phyloP scores from a whole-genome alignment of 2,888 invertebrate genomes.

The Hemithea aestivaria region DNA sequence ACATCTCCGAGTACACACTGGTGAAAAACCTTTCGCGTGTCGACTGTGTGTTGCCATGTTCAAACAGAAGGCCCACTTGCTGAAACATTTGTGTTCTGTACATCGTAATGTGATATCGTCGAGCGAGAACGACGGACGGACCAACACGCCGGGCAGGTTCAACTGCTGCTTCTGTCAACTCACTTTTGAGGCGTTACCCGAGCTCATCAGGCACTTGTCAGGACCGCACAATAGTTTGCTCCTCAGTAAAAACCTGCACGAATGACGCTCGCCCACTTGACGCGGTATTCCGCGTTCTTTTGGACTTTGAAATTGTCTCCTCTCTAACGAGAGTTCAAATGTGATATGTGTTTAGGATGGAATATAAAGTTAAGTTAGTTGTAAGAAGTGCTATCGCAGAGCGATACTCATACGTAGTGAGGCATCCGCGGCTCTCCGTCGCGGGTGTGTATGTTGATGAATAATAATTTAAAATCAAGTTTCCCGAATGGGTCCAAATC shows the following conservation, averaged over 20 bases:
- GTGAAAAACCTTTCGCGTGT: conserved; percentile 94
- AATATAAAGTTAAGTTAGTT: conserved; percentile 63
- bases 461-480: conserved; percentile 60
- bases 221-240: conserved; percentile 93
- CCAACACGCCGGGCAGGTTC: conserved; percentile 82
- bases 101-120: conserved; percentile 93
- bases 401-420: conserved; percentile 69
- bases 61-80: conserved; percentile 92
- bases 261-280: conserved; percentile 74
- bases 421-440: conserved; percentile 55
- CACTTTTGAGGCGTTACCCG: conserved; percentile 91
- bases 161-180: conserved; percentile 94
- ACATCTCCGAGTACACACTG: conserved; percentile 91
- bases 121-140: conserved; percentile 84
- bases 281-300: conserved; percentile 54
- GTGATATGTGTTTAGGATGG: conserved; percentile 77
- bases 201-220: conserved; percentile 91
- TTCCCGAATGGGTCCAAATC: conserved; percentile 76
- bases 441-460: conserved; percentile 57
- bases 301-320: conserved; percentile 65
- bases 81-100: conserved; percentile 93
- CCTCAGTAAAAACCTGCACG: conserved; percentile 92
- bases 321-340: conserved; percentile 72
- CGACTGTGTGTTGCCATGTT: conserved; percentile 94
- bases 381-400: conserved; percentile 64